Evolutionary conservation across 2,888 invertebrate genomes (phyloP).

Genomic region (Andrena trimmerana): DNA sequence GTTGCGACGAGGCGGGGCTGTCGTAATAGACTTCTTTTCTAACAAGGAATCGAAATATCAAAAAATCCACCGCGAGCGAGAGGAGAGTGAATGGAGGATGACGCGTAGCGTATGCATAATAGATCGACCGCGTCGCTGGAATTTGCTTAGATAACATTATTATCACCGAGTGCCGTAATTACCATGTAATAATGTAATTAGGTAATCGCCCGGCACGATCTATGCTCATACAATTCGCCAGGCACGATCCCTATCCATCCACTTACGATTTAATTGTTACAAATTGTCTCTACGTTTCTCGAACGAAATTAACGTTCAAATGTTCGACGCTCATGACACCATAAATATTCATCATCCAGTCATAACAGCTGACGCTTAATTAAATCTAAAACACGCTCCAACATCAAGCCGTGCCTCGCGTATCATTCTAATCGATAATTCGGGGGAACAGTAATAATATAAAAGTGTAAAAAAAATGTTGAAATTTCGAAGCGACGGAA

Average conservation of each 20-base stretch:
- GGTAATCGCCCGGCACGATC: conserved; percentile 56
- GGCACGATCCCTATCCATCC: conserved; percentile 18
- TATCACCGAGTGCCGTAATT: conserved; percentile 35
- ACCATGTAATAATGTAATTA: conserved; percentile 55
- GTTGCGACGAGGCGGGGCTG: neutral
- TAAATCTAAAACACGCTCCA: neutral
- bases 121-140: conserved; percentile 30
- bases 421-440: no score
- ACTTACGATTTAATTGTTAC: conserved; percentile 35
- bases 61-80: conserved; percentile 5
- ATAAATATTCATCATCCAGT: neutral
- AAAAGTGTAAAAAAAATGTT: no score
- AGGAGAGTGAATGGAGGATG: neutral
- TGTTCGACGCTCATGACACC: neutral
- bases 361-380: neutral
- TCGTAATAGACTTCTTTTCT: conserved; percentile 2
- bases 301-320: conserved; percentile 19
- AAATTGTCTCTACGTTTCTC: conserved; percentile 13
- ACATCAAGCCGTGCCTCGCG: no score
- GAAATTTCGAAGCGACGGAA: no score
- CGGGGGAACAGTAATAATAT: no score
- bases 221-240: conserved; percentile 43
- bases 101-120: conserved; percentile 37
- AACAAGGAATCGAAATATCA: neutral
- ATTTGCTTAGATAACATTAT: conserved; percentile 53